phyloP scores from a whole-genome alignment of 2,113 vertebrate species.

The Psilopogon haemacephalus region DNA sequence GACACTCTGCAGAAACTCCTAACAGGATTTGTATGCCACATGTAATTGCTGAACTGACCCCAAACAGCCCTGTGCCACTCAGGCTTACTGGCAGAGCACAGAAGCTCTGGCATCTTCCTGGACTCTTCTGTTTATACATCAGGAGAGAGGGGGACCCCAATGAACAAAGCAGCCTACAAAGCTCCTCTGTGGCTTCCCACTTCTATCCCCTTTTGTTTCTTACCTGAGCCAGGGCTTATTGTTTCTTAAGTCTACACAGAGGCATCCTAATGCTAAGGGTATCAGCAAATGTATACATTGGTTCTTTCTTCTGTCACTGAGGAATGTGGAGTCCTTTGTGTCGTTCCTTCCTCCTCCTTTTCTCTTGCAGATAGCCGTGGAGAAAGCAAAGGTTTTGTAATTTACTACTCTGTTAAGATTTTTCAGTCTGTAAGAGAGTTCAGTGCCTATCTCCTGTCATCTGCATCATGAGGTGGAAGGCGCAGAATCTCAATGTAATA shows the following conservation, averaged over 20 bases:
- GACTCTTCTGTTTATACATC: background rate
- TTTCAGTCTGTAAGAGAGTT: constrained; percentile 31
- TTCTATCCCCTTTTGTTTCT: constrained; percentile 37
- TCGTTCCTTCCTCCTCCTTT: constrained; percentile 45
- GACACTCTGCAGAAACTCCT: background rate
- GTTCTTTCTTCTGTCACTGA: constrained; percentile 65
- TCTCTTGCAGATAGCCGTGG: constrained; percentile 64
- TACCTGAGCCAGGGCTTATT: constrained; percentile 54
- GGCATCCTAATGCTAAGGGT: constrained; percentile 62
- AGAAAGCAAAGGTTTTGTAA: constrained; percentile 13
- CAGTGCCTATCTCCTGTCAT: background rate
- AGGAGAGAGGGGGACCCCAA: background rate
- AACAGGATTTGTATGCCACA: background rate
- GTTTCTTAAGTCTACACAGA: constrained; percentile 58
- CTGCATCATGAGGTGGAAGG: background rate
- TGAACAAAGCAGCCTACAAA: constrained; percentile 3
- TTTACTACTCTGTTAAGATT: constrained; percentile 40
- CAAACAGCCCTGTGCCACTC: background rate
- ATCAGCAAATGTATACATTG: constrained; percentile 63
- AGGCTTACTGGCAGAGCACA: background rate
- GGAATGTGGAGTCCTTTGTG: constrained; percentile 67
- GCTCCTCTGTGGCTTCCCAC: background rate
- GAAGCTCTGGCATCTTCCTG: background rate
- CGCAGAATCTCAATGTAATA: background rate
- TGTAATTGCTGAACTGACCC: background rate